These are phyloP conservation scores for Bombus superbus DNA, from an alignment of 1,140 invertebrate genomes.

Conservation along the genomic window DNA sequence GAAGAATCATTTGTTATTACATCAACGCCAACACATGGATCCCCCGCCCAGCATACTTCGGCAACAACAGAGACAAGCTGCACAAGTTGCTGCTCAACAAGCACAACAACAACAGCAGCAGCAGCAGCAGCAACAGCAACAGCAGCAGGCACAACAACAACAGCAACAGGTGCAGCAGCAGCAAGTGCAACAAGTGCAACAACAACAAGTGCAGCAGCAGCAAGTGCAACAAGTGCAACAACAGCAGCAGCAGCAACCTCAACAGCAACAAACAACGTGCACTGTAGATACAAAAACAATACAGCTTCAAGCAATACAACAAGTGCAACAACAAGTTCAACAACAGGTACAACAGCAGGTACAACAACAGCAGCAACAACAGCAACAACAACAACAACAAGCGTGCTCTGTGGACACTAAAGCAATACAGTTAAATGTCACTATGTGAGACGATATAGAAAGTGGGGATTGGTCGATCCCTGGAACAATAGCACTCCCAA, in stretches of 20 bases:
- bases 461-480: slow-evolving; percentile 74
- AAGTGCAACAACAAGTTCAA: slow-evolving; percentile 78
- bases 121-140: slow-evolving; percentile 72
- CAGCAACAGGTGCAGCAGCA: slow-evolving; percentile 77
- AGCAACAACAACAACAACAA: slow-evolving; percentile 79
- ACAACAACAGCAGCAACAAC: slow-evolving; percentile 77
- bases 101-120: slow-evolving; percentile 72
- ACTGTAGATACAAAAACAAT: slow-evolving; percentile 73
- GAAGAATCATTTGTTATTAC: slow-evolving; percentile 91
- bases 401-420: slow-evolving; percentile 80
- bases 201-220: slow-evolving; percentile 71
- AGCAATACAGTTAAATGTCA: slow-evolving; percentile 82
- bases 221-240: slow-evolving; percentile 69
- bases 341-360: slow-evolving; percentile 74
- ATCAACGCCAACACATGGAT: slow-evolving; percentile 92
- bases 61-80: slow-evolving; percentile 82
- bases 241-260: slow-evolving; percentile 64
- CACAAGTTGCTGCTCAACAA: slow-evolving; percentile 79
- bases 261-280: slow-evolving; percentile 73
- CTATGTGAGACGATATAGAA: slow-evolving; percentile 81
- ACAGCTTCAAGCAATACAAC: slow-evolving; percentile 74
- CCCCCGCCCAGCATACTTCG: slow-evolving; percentile 83
- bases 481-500: slow-evolving; percentile 76
- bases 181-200: slow-evolving; percentile 77
- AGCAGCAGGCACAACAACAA: slow-evolving; percentile 74